Evolutionary conservation across 2,113 vertebrate species (phyloP).

Genomic region (Falcunculus frontatus): DNA sequence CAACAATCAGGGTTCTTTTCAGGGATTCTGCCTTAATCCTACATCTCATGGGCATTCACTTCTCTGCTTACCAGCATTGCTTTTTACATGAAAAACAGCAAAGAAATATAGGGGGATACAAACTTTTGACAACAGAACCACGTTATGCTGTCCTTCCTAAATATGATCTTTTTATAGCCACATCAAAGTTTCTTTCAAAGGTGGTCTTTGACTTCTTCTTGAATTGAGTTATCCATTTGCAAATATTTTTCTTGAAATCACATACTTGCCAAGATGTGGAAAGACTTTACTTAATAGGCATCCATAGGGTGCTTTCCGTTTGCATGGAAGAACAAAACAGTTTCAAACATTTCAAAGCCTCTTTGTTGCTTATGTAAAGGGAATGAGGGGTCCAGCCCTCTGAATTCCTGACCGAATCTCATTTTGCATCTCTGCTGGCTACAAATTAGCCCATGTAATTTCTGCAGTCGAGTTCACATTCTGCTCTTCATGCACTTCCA

Average conservation of each 20-base stretch:
- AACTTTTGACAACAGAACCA: not conserved
- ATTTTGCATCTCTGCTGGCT: conserved; percentile 44
- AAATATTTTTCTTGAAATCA: conserved; percentile 64
- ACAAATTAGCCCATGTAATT: not conserved
- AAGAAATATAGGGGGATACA: not conserved
- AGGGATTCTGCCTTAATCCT: not conserved
- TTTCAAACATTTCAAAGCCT: conserved; percentile 32
- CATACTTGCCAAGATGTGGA: conserved; percentile 26
- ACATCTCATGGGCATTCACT: not conserved
- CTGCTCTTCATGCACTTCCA: not conserved
- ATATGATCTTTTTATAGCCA: not conserved
- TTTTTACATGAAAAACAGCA: not conserved
- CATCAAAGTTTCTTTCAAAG: conserved; percentile 44
- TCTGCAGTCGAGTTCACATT: not conserved
- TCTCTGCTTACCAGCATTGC: not conserved
- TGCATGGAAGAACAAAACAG: conserved; percentile 20
- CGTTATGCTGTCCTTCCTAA: not conserved
- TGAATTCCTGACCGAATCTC: not conserved
- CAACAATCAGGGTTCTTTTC: not conserved
- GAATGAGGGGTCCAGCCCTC: conserved; percentile 14
- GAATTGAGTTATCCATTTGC: conserved; percentile 50
- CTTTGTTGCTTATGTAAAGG: conserved; percentile 27
- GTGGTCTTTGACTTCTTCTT: conserved; percentile 38
- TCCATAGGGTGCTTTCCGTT: conserved; percentile 53
- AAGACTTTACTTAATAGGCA: conserved; percentile 32